These are phyloP conservation scores for Acanthopagrus latus DNA, from an alignment of 2,797 vertebrate species.

Conservation along the genomic window DNA sequence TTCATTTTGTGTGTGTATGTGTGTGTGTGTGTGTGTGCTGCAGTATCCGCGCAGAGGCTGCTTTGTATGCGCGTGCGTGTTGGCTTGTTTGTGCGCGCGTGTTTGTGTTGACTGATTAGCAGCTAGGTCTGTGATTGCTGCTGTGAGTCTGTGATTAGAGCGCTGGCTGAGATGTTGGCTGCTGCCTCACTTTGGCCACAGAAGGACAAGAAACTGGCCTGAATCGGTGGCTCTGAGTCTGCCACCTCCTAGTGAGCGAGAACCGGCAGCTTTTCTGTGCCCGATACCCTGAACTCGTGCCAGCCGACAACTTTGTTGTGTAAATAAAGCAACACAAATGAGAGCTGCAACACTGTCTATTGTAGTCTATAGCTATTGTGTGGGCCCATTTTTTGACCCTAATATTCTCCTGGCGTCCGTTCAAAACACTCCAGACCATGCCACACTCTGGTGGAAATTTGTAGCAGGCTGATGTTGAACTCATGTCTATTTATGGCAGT, in stretches of 20 bases:
- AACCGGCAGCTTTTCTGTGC: neutral
- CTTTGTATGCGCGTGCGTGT: conserved; percentile 16
- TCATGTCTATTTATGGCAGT: neutral
- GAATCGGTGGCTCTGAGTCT: conserved; percentile 39
- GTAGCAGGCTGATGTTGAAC: neutral
- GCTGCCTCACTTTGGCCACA: conserved; percentile 48
- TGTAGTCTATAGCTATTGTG: conserved; percentile 16
- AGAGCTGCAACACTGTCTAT: neutral
- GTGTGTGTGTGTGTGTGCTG: neutral
- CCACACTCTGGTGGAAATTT: neutral
- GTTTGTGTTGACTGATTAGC: conserved; percentile 62
- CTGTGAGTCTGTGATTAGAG: conserved; percentile 63
- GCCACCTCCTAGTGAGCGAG: conserved; percentile 14
- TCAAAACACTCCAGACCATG: conserved; percentile 10
- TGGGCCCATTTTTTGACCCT: neutral
- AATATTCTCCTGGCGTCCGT: conserved; percentile 13
- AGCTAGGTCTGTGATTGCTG: conserved; percentile 58
- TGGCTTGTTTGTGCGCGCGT: conserved; percentile 28
- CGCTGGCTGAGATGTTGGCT: conserved; percentile 53
- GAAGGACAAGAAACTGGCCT: conserved; percentile 34
- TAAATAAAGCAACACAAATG: conserved; percentile 28
- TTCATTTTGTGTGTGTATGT: neutral
- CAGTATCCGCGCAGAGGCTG: conserved; percentile 1
- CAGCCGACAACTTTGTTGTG: conserved; percentile 30
- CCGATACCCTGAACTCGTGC: conserved; percentile 14